These are phyloP conservation scores for Megaceryle maxima DNA, from an alignment of 2,113 vertebrate species.

Conservation along the genomic window DNA sequence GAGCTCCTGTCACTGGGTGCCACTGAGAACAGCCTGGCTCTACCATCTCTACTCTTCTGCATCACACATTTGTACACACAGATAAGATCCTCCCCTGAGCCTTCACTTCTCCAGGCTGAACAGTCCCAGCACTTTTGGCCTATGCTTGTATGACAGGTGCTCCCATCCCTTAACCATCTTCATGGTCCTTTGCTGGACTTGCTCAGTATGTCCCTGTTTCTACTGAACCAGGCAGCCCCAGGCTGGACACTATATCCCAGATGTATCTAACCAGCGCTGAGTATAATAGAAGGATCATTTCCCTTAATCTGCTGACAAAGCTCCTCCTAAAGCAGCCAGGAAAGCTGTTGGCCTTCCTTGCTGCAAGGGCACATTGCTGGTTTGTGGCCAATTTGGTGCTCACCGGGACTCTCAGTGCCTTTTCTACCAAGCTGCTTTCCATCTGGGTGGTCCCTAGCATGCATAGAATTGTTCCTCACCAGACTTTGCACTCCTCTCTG, in stretches of 20 bases:
- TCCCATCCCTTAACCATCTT: not conserved
- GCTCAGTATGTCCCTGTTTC: fast-evolving
- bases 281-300: not conserved
- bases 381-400: not conserved
- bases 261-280: not conserved
- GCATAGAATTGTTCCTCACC: not conserved
- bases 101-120: not conserved
- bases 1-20: not conserved
- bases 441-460: not conserved
- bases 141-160: not conserved
- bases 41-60: not conserved
- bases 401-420: not conserved
- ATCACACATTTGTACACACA: no score
- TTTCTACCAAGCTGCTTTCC: not conserved
- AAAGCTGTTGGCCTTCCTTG: not conserved
- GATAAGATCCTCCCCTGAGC: not conserved
- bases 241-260: not conserved
- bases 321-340: not conserved
- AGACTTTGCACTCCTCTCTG: not conserved
- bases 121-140: not conserved
- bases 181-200: not conserved
- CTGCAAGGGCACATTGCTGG: not conserved
- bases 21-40: not conserved
- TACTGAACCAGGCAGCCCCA: not conserved
- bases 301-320: not conserved